Evolutionary conservation across 2,888 invertebrate genomes (phyloP), one percentile per base, ranked within the genome.

Genomic region (Noctua pronuba): DNA sequence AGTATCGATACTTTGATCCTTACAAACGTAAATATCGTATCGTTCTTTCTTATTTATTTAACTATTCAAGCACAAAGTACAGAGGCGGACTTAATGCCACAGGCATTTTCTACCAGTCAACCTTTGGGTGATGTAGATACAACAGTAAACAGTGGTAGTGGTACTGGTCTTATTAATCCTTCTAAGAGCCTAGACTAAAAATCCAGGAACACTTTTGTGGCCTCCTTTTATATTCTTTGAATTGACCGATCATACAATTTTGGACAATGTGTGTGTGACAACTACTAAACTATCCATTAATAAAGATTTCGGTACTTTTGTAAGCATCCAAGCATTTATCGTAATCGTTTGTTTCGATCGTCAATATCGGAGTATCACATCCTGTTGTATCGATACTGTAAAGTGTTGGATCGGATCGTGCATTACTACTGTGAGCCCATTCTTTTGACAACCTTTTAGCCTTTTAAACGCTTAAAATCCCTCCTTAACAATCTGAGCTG

Each of bases 381-480:
- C 18, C 16, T n/a, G 41, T 65, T n/a, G 38, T 65, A 65, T 41
- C 65, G 65, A 65, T 41, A 65, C 65, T 41, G 41, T 65, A 65
- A 65, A 65, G 41, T 65, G 11, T 65, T n/a, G n/a, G 7, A n/a
- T 41, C n/a, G 65, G 16, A 41, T 65, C n/a, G 41, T 65, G n/a
- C 65, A 41, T 41, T 41, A 41, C 38, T 41, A 67, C 21, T 55
- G 46, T 46, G 68, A 55, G 7, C 55, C 31, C 21, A 52, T 60
- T n/a, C 81, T 81, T 67, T 82, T 64, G 18, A 35, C 35, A 64
- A 78, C 72, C 64, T 65, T 75, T 64, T 64, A 75, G 75, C 82
- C 18, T 75, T 64, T 58, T 55, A 67, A 68, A 68, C 75, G 62
- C 76, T 68, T 68, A 68, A 55, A 76, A 68, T 41, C 38, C n/a